These are phyloP conservation scores for Lathamus discolor DNA, from an alignment of 2,113 vertebrate species.

Conservation along the genomic window DNA sequence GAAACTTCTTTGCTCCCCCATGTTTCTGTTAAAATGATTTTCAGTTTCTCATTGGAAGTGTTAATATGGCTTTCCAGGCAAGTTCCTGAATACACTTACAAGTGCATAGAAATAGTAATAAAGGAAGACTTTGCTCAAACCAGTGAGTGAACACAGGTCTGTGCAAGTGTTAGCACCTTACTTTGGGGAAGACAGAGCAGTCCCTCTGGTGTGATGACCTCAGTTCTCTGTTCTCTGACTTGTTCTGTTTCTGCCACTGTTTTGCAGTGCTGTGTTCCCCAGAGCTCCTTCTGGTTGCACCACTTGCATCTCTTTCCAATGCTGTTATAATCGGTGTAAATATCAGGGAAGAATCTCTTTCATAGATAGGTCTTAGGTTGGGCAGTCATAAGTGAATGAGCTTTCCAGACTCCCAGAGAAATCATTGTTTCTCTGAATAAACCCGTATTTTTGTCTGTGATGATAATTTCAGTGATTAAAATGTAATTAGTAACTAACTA, in stretches of 20 bases:
- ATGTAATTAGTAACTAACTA: conserved; percentile 14
- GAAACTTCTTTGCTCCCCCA: background rate
- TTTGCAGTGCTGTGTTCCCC: background rate
- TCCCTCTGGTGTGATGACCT: background rate
- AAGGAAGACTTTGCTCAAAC: background rate
- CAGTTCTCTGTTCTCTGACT: background rate
- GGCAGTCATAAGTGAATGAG: background rate
- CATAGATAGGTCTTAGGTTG: background rate
- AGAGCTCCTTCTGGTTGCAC: background rate
- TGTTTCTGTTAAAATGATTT: background rate
- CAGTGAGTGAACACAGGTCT: background rate
- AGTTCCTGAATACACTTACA: background rate
- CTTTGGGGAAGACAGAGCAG: background rate
- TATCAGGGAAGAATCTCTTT: background rate
- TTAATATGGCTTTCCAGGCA: background rate
- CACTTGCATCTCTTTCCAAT: background rate
- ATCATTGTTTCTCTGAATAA: background rate
- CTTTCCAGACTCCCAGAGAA: background rate
- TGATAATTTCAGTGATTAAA: conserved; percentile 13
- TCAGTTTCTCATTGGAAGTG: background rate
- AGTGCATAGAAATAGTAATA: background rate
- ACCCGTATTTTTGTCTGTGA: background rate
- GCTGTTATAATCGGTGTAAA: accelerated
- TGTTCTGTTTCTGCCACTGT: background rate
- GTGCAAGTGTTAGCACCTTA: background rate